phyloP scores from a whole-genome alignment of 2,888 invertebrate genomes.

The Laspeyria flexula region DNA sequence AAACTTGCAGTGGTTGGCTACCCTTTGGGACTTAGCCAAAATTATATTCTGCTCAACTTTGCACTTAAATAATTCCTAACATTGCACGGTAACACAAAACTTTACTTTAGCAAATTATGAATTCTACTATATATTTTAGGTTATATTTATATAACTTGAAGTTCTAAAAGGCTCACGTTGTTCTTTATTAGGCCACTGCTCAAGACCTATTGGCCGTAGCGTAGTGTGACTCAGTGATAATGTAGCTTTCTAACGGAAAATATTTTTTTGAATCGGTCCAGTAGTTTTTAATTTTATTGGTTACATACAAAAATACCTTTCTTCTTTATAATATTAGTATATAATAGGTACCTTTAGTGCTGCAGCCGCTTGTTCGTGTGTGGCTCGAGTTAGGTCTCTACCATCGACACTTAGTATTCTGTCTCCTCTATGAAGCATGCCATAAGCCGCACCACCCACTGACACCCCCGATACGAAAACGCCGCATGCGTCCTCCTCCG shows the following conservation, averaged over 20 bases:
- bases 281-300: no score
- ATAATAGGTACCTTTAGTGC: conserved; percentile 81
- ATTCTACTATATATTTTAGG: background rate
- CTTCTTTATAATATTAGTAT: no score
- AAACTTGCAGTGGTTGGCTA: conserved; percentile 8
- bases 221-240: no score
- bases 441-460: conserved; percentile 75
- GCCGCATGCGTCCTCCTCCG: conserved; percentile 76
- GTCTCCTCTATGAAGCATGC: conserved; percentile 88
- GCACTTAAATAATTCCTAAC: conserved; percentile 2
- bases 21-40: conserved; percentile 9
- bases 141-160: background rate
- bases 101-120: background rate
- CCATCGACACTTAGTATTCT: conserved; percentile 92
- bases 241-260: no score
- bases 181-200: no score
- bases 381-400: conserved; percentile 89
- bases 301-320: no score
- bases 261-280: no score
- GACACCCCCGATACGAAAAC: conserved; percentile 82
- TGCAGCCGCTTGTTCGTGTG: conserved; percentile 92
- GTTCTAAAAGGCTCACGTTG: no score
- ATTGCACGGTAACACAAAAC: background rate
- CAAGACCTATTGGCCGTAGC: no score
- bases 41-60: conserved; percentile 8